Base-by-base conservation (phyloP, 1,140 invertebrate species). In the Dufourea novaeangliae region DNA sequence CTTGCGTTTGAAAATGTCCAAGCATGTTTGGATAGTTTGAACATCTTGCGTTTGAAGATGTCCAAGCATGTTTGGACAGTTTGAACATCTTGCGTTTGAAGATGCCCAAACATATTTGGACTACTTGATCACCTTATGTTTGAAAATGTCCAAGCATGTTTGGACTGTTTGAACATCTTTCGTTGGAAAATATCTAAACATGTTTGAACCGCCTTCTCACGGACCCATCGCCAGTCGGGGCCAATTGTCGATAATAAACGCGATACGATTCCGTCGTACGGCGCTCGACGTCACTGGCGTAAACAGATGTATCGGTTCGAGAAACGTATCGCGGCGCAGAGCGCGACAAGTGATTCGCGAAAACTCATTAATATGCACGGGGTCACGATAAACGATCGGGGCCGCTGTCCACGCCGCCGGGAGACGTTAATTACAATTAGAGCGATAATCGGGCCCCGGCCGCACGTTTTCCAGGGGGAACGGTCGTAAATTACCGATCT, bases 341-440 rank as follows among this genome's bases (percentile, higher is more conserved):
- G n/a, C n/a, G 63, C 74, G 68, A 57, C 59, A 73, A 50, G 76
- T 72, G 70, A 75, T 69, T 82, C 41, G 66, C 54, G 61, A 76
- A 68, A 71, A 68, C 76, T 56, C 71, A 79, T 84, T 79, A 83
- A 84, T 79, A 79, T 41, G 75, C 56, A 54, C 52, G 62, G 62
- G 32, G 41, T n/a, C 46, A 71, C 68, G 69, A 82, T 79, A 84
- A 82, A 83, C 70, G 61, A 67, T 79, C 71, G 66, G 59, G 37
- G 32, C 6, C 62, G 64, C 29, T 50, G 41, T 46, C 41, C 69
- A 32, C 32, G 66, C 27, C n/a, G 59, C 69, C 17, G 39, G 22
- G 54, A 50, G 80, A 83, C 80, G 66, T 82, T 84, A 82, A 84
- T 84, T 82, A 84, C 82, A 84, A 84, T 82, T 84, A 84, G 76